Conservation (phyloP, 1,140 invertebrate species). For the Dreissena rostriformis region DNA sequence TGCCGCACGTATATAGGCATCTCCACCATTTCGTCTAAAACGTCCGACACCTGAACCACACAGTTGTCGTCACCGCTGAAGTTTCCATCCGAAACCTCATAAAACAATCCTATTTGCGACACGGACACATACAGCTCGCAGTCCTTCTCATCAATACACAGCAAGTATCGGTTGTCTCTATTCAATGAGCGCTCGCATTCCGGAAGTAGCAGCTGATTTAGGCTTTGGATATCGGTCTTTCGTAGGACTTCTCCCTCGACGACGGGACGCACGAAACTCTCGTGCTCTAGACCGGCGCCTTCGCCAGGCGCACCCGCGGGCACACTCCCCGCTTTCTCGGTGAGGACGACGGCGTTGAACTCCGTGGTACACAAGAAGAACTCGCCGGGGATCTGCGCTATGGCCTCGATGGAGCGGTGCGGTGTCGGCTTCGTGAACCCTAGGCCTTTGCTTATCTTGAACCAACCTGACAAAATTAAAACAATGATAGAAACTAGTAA, state of each 20-base stretch:
- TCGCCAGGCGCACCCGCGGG: background rate
- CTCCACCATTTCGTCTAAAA: constrained; percentile 52
- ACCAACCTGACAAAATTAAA: constrained; percentile 50
- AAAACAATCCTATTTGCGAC: constrained; percentile 41
- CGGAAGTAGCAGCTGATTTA: constrained; percentile 45
- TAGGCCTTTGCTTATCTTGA: constrained; percentile 50
- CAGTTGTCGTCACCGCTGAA: constrained; percentile 39
- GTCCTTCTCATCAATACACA: constrained; percentile 52
- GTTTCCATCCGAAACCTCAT: constrained; percentile 52
- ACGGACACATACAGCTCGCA: constrained; percentile 38
- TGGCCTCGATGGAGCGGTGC: constrained; percentile 32
- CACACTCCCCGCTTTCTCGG: background rate
- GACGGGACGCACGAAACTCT: constrained; percentile 27
- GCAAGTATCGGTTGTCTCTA: constrained; percentile 19
- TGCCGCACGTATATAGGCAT: constrained; percentile 50
- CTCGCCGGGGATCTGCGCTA: background rate
- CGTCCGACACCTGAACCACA: constrained; percentile 41
- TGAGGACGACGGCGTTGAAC: constrained; percentile 42
- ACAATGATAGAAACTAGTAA: background rate
- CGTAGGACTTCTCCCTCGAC: constrained; percentile 49
- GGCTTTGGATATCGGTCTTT: constrained; percentile 39
- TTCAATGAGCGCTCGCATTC: background rate
- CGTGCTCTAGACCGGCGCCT: background rate
- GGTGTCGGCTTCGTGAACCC: constrained; percentile 43
- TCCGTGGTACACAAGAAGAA: constrained; percentile 55